Evolutionary conservation across 2,888 invertebrate species (phyloP).

Genomic region (Ecdyonurus torrentis): DNA sequence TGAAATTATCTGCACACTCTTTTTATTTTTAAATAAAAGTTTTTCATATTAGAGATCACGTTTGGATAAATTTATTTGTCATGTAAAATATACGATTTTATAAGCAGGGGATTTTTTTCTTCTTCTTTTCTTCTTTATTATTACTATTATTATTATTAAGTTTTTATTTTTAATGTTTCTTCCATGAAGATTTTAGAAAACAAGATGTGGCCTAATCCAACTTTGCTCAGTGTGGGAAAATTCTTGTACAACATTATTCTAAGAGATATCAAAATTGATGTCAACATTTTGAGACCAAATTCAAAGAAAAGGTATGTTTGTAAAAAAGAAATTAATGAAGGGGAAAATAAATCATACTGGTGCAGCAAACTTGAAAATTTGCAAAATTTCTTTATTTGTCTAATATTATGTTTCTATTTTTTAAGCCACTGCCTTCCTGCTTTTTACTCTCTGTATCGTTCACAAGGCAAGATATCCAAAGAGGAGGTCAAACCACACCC

Average conservation of each 20-base stretch:
- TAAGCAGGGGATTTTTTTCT: too few species aligned
- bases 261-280: slow-evolving; percentile 67
- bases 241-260: slow-evolving; percentile 77
- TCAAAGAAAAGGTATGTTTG: slow-evolving; percentile 27
- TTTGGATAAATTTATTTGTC: too few species aligned
- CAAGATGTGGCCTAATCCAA: slow-evolving; percentile 46
- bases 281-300: slow-evolving; percentile 44
- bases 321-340: neutral
- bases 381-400: neutral
- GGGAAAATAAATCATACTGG: neutral
- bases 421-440: slow-evolving; percentile 50
- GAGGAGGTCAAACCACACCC: slow-evolving; percentile 66
- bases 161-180: too few species aligned
- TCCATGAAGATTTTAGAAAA: slow-evolving; percentile 27
- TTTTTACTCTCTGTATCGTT: slow-evolving; percentile 61
- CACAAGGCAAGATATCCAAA: slow-evolving; percentile 21
- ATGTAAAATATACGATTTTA: too few species aligned
- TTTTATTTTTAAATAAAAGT: too few species aligned
- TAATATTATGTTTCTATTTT: neutral
- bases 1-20: too few species aligned
- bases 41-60: too few species aligned
- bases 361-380: neutral
- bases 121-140: too few species aligned
- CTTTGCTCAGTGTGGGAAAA: slow-evolving; percentile 51
- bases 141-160: too few species aligned